phyloP scores from a whole-genome alignment of 2,797 vertebrate species.

The Mycteria americana region DNA sequence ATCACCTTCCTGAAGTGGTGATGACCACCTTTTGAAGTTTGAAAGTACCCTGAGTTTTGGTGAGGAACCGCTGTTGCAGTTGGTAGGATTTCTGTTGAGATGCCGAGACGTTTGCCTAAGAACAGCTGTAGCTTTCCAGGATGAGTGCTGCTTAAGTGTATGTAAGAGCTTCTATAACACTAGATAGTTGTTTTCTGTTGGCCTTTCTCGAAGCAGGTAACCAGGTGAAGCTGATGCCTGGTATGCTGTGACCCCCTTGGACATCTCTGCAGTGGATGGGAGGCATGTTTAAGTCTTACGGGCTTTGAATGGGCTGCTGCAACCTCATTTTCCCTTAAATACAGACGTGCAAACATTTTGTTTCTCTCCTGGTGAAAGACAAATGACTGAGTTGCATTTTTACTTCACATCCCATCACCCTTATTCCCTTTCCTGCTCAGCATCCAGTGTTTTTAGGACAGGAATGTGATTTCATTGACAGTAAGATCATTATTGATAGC shows the following conservation, averaged over 20 bases:
- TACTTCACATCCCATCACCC: fast-evolving
- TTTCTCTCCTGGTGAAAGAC: not conserved
- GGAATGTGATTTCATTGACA: not conserved
- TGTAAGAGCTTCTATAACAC: not conserved
- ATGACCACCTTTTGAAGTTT: not conserved
- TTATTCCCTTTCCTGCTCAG: not conserved
- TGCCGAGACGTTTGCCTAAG: not conserved
- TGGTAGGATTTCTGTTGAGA: not conserved
- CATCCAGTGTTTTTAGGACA: not conserved
- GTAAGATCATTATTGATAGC: not conserved
- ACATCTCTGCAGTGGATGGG: not conserved
- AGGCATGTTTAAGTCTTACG: not conserved
- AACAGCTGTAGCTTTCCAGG: not conserved
- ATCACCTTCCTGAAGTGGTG: not conserved
- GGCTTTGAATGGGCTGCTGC: not conserved
- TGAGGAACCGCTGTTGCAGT: not conserved
- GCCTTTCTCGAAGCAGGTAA: not conserved
- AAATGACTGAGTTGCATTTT: not conserved
- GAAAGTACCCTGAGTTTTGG: not conserved
- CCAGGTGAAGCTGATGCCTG: not conserved
- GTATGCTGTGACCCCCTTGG: fast-evolving
- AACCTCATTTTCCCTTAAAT: not conserved
- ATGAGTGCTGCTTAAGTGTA: not conserved
- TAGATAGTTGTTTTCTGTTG: fast-evolving
- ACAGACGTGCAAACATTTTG: fast-evolving